phyloP scores from a whole-genome alignment of 2,888 invertebrate genomes.

The Microctonus brassicae region DNA sequence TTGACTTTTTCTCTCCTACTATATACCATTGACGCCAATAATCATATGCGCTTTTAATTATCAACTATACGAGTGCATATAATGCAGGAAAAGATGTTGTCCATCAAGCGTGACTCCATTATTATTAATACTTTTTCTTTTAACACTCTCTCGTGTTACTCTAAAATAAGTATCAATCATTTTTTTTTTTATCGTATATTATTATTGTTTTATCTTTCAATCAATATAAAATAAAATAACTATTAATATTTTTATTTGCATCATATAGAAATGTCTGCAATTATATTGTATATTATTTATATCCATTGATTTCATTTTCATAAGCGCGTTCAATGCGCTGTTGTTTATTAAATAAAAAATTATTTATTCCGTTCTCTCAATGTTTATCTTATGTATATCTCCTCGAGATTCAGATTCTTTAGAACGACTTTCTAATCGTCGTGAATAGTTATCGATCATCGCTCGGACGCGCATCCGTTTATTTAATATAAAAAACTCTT shows the following conservation, averaged over 20 bases:
- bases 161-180: constrained; percentile 5
- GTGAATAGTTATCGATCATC: constrained; percentile 35
- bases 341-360: background rate
- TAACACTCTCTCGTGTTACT: background rate
- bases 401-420: constrained; percentile 25
- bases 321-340: background rate
- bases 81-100: constrained; percentile 17
- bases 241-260: background rate
- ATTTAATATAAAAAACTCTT: background rate
- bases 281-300: background rate
- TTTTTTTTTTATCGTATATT: constrained; percentile 3
- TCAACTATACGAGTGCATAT: background rate
- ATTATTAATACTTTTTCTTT: constrained; percentile 9
- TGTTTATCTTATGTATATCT: background rate
- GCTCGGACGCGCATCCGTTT: constrained; percentile 21
- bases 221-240: background rate
- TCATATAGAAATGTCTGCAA: background rate
- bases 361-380: constrained; percentile 18
- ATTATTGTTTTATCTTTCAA: constrained; percentile 10
- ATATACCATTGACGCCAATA: constrained; percentile 15
- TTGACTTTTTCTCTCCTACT: background rate
- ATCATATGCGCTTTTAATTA: constrained; percentile 31
- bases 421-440: constrained; percentile 34
- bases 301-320: background rate
- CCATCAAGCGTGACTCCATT: constrained; percentile 16